Evolutionary conservation across 2,113 vertebrate species (phyloP).

Genomic region (Apistogramma diplotaenia): DNA sequence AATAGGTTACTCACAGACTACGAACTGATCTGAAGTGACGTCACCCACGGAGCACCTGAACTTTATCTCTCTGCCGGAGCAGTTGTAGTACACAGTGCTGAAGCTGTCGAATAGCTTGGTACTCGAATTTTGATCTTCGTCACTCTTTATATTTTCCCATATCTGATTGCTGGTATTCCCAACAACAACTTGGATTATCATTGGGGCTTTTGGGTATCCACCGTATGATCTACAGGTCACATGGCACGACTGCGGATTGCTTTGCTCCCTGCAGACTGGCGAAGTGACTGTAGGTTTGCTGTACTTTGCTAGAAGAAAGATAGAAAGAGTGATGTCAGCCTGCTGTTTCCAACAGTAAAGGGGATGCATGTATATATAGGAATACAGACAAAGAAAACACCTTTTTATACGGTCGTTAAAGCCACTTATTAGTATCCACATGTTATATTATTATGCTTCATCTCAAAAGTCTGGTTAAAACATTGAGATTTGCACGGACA

Average conservation of each 20-base stretch:
- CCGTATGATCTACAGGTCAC: conserved; percentile 34
- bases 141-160: not conserved
- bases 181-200: not conserved
- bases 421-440: not conserved
- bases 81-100: conserved; percentile 31
- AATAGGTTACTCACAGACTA: conserved; percentile 55
- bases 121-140: accelerated
- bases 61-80: not conserved
- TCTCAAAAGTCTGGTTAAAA: not conserved
- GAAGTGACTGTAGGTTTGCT: conserved; percentile 13
- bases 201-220: not conserved
- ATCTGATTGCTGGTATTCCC: not conserved
- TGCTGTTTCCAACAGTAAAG: not conserved
- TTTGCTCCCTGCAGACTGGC: not conserved
- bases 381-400: not conserved
- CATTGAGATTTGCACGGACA: not conserved
- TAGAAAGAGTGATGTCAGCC: not conserved
- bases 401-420: not conserved
- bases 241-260: accelerated
- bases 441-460: not conserved
- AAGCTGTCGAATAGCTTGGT: conserved; percentile 8
- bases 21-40: not conserved
- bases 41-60: conserved; percentile 44
- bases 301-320: conserved; percentile 42
- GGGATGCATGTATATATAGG: not conserved